Conservation (phyloP, 1,140 invertebrate species). For the Diplogasteroides magnus region DNA sequence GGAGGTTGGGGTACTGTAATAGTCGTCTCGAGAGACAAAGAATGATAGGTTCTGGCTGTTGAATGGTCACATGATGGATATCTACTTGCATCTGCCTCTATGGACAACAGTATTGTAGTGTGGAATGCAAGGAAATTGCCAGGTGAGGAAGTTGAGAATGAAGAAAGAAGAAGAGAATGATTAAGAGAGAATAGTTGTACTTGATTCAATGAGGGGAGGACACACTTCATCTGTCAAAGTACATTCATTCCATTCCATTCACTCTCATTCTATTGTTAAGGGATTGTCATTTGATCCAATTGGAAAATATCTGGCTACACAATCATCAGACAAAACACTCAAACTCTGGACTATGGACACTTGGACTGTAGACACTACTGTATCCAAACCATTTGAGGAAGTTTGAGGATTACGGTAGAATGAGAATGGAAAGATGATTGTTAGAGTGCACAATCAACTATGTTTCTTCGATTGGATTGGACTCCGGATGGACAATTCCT, state of each 20-base stretch:
- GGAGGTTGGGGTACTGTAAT: constrained; percentile 13
- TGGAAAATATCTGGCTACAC: constrained; percentile 85
- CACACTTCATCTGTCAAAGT: constrained; percentile 83
- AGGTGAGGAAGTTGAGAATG: constrained; percentile 51
- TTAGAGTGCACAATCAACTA: constrained; percentile 82
- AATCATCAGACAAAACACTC: constrained; percentile 86
- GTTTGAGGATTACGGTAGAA: constrained; percentile 50
- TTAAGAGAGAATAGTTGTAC: constrained; percentile 58
- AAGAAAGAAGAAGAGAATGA: constrained; percentile 2
- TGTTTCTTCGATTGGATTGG: constrained; percentile 85
- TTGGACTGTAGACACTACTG: constrained; percentile 77
- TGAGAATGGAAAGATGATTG: background rate
- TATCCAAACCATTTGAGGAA: constrained; percentile 85
- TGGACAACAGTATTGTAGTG: constrained; percentile 89
- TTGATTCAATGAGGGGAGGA: constrained; percentile 65
- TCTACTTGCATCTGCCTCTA: constrained; percentile 86
- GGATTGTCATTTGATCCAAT: constrained; percentile 98
- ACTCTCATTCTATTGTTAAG: too few relatives aligned
- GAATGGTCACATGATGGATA: constrained; percentile 89
- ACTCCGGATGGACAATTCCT: constrained; percentile 94
- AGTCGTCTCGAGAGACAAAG: background rate
- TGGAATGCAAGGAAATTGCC: constrained; percentile 90
- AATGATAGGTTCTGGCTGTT: constrained; percentile 77
- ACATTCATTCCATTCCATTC: too few relatives aligned
- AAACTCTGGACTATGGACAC: constrained; percentile 88